Base-by-base conservation (phyloP, 2,797 vertebrate genomes). In the Anas bahamensis region DNA sequence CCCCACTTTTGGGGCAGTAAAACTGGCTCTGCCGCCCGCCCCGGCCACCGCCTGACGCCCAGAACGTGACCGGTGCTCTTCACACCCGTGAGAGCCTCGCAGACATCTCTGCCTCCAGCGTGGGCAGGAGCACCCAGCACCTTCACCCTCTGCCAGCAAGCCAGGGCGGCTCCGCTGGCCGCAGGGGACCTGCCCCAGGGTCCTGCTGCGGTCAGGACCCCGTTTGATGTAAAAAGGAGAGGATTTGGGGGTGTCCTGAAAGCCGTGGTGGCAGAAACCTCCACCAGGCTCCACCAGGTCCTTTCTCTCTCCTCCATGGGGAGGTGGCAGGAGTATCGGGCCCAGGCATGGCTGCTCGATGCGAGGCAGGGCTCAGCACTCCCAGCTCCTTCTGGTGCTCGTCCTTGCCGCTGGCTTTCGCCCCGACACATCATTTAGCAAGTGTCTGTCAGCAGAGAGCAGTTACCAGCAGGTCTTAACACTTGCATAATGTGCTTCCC, bases 381-480 rank as follows among this genome's bases (percentile, higher is more conserved):
- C 29, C 35, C 79, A n/a, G 41, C 71, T 91, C 68, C 52, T 29
- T 73, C 46, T 2, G 0, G 15, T 21, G 46, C 65, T 85, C 28
- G 60, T 63, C 88, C 70, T 95, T 79, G 77, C 93, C 79, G 68
- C 89, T 78, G 88, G 79, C 76, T 93, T 75, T 71, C 48, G 37
- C 79, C 85, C 66, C 84, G 93, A 88, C 94, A 42, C 83, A 79
- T 89, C 86, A 96, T 95, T 95, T 92, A 83, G 75, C 81, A 93
- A 94, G 93, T 87, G 84, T 81, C 53, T 85, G 93, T 94, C 94
- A 90, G 90, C 90, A 81, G 94, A 95, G 93, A 92, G 94, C 89
- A 94, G 83, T 95, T 93, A 93, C 78, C 81, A 88, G 90, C 81
- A 90, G 33, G 17, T 78, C 83, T 79, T 68, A 95, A 88, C 87